phyloP scores from a whole-genome alignment of 2,888 invertebrate genomes.

The Aplocera efformata region DNA sequence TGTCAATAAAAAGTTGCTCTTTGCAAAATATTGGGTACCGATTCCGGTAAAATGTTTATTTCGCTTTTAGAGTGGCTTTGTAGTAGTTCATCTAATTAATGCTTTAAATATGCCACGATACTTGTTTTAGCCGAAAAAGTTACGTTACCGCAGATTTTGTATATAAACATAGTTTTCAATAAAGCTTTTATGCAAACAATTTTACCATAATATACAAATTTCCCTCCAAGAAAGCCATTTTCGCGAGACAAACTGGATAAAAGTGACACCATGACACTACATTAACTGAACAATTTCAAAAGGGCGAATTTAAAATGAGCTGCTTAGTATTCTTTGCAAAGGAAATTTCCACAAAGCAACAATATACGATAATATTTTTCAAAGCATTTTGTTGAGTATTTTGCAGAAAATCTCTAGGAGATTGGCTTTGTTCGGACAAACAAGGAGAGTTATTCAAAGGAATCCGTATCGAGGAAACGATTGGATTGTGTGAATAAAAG shows the following conservation, averaged over 20 bases:
- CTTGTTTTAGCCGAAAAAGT: too few relatives aligned
- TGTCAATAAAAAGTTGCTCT: conserved; percentile 24
- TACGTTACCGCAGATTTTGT: too few relatives aligned
- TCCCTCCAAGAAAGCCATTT: too few relatives aligned
- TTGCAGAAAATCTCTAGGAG: conserved; percentile 63
- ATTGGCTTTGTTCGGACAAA: conserved; percentile 70
- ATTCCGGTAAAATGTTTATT: too few relatives aligned
- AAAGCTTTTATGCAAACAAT: too few relatives aligned
- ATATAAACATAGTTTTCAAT: too few relatives aligned
- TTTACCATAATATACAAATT: too few relatives aligned
- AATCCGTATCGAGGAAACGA: conserved; percentile 42
- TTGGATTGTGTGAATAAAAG: conserved; percentile 42
- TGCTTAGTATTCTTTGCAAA: conserved; percentile 32
- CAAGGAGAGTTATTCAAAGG: conserved; percentile 61
- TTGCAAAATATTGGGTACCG: background rate
- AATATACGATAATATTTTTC: conserved; percentile 56
- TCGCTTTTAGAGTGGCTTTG: too few relatives aligned
- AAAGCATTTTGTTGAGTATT: conserved; percentile 47
- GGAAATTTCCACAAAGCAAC: conserved; percentile 63
- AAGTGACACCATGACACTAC: background rate
- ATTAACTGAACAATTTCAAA: conserved; percentile 15
- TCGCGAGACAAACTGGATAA: too few relatives aligned
- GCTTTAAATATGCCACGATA: too few relatives aligned
- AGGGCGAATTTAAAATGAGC: conserved; percentile 25
- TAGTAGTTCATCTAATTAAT: too few relatives aligned